These are phyloP conservation scores for Bufo gargarizans DNA, from an alignment of 2,113 vertebrate genomes.

Conservation along the genomic window DNA sequence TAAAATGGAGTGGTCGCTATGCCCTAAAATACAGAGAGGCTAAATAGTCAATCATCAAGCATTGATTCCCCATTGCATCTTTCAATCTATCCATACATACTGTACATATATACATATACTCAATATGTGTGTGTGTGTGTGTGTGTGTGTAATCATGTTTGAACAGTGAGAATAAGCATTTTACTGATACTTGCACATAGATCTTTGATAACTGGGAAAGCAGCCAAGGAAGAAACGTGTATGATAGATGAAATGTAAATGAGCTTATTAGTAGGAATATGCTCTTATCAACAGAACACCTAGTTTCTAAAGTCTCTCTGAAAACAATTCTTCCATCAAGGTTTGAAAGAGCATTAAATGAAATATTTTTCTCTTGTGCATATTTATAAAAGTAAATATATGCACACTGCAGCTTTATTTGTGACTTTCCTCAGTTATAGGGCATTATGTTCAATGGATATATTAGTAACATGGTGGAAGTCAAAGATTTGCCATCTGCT, in stretches of 20 bases:
- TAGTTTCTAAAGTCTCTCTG: background rate
- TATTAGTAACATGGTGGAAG: too few relatives aligned
- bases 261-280: slow-evolving; percentile 10
- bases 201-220: background rate
- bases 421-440: background rate
- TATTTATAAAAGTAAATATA: slow-evolving; percentile 2
- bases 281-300: background rate
- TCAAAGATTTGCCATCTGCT: too few relatives aligned
- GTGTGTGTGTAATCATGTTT: background rate
- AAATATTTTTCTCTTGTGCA: background rate
- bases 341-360: background rate
- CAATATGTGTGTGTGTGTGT: too few relatives aligned
- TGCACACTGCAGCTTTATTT: background rate
- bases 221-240: background rate
- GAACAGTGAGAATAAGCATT: background rate
- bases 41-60: too few relatives aligned
- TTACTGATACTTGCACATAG: background rate
- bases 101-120: too few relatives aligned
- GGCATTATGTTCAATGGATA: too few relatives aligned
- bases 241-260: background rate
- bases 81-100: too few relatives aligned
- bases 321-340: background rate
- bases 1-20: too few relatives aligned
- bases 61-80: background rate
- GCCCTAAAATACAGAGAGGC: too few relatives aligned